A percentile compares a stretch with the other conserved stretches of the same genome.
phyloP scores from a whole-genome alignment of 2,888 invertebrate species.

The Cinara cedri region DNA sequence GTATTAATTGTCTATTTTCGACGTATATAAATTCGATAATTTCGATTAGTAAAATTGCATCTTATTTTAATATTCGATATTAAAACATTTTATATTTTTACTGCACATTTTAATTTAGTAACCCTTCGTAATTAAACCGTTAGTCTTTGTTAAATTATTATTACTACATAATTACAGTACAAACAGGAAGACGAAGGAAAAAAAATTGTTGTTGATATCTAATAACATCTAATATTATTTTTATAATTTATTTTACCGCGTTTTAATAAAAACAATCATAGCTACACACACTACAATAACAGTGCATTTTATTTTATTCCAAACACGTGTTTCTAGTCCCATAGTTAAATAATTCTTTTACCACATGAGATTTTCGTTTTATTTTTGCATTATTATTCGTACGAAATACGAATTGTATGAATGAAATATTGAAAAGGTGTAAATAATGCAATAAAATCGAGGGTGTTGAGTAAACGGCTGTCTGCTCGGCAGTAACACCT shows the following conservation, averaged over 20 bases:
- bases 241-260: neutral
- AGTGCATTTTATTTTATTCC: neutral
- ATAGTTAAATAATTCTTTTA: neutral
- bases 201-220: too few relatives aligned
- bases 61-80: too few relatives aligned
- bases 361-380: neutral
- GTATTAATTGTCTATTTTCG: too few relatives aligned
- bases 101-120: too few relatives aligned
- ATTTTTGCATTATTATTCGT: constrained; percentile 20
- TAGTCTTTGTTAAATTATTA: too few relatives aligned
- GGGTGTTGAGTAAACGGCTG: constrained; percentile 2
- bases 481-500: neutral
- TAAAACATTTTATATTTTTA: too few relatives aligned
- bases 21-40: too few relatives aligned
- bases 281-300: neutral
- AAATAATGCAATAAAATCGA: constrained; percentile 33
- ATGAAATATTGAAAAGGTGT: constrained; percentile 40
- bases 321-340: neutral
- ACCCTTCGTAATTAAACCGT: too few relatives aligned
- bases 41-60: too few relatives aligned
- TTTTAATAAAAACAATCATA: neutral
- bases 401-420: neutral
- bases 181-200: neutral
- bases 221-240: too few relatives aligned
- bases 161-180: too few relatives aligned